A percentile compares a stretch with the other conserved stretches of the same genome.
Conservation (phyloP, 2,797 vertebrate genomes). For the Arctocebus calabarensis region DNA sequence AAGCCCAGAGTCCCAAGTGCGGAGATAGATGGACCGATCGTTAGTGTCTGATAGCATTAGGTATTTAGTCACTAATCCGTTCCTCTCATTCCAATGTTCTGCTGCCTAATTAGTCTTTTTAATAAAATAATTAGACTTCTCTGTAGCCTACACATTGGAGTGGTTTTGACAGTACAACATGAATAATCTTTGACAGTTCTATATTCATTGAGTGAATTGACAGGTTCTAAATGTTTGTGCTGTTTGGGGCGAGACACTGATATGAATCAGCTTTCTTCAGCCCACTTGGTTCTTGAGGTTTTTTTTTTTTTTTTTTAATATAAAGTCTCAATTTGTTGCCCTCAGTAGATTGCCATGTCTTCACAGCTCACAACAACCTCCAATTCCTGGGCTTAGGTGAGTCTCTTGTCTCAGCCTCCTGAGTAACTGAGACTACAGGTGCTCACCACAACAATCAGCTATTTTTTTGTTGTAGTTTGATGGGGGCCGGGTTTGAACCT, state of each 20-base stretch:
- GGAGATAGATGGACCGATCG: neutral
- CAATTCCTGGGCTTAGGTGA: too few relatives aligned
- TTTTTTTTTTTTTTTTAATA: too few relatives aligned
- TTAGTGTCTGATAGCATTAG: neutral
- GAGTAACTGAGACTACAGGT: too few relatives aligned
- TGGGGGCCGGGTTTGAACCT: too few relatives aligned
- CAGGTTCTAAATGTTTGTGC: neutral
- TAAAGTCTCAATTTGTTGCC: too few relatives aligned
- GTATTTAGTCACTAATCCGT: neutral
- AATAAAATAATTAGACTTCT: conserved; percentile 26
- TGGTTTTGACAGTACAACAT: neutral
- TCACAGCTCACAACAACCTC: too few relatives aligned
- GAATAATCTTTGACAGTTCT: neutral
- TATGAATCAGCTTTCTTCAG: neutral
- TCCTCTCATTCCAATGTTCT: conserved; percentile 32
- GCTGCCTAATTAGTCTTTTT: neutral
- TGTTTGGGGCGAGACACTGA: too few relatives aligned
- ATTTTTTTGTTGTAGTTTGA: too few relatives aligned
- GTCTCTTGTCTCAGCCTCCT: too few relatives aligned
- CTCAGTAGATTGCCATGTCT: too few relatives aligned
- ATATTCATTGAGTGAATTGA: neutral
- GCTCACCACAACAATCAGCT: too few relatives aligned
- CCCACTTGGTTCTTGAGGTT: neutral
- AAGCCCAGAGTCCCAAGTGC: neutral
- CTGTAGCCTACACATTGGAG: neutral